Evolutionary conservation across 2,113 vertebrate genomes (phyloP), one percentile per base, ranked within the genome.

Genomic region (Ploceus nigricollis): DNA sequence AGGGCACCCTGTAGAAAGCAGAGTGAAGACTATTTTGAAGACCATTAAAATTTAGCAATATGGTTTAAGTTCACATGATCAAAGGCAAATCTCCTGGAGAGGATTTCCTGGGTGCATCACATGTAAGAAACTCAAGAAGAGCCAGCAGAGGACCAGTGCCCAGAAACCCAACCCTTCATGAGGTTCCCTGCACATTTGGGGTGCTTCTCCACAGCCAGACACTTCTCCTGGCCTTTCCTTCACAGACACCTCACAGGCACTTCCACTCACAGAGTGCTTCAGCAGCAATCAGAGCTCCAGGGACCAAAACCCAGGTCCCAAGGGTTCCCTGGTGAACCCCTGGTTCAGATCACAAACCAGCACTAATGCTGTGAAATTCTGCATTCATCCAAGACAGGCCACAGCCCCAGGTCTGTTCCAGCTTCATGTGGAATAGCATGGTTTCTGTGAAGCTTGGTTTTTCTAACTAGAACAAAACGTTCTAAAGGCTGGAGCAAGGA

Each of bases 1-100:
- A 78, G 50, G 18, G 6, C 5, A 63, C 19, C 8, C 23, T 51
- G 13, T 15, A 40, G 31, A 81, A 73, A 54, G 19, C 9, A 51
- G 17, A 4, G 1, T 63, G 16, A 68, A 64, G 30, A 39, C 6
- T 39, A 27, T 0, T 50, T 0, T 50, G 40, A 60, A 42, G 25
- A 53, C 5, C 19, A 39, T n/a, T 81, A 53, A 47, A 81, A 77
- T 84, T 16, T 69, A 51, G 8, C 40, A 42, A 42, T 64, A 35
- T 8, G 8, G 7, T 45, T 81, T 72, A 68, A 89, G 14, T 45
- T 64, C 20, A 30, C 8, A 7, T 7, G 15, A 48, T 12, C 21
- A 85, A 70, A 75, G 37, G 27, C 40, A 70, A 69, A 30, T 4
- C 18, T 65, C 11, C 15, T 25, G 27, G 27, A 77, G 25, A 64